Percentiles rank a stretch among this genome's conserved stretches.
phyloP scores from a whole-genome alignment of 64 coral and sea anemone genomes.

The Montipora efflorescens region DNA sequence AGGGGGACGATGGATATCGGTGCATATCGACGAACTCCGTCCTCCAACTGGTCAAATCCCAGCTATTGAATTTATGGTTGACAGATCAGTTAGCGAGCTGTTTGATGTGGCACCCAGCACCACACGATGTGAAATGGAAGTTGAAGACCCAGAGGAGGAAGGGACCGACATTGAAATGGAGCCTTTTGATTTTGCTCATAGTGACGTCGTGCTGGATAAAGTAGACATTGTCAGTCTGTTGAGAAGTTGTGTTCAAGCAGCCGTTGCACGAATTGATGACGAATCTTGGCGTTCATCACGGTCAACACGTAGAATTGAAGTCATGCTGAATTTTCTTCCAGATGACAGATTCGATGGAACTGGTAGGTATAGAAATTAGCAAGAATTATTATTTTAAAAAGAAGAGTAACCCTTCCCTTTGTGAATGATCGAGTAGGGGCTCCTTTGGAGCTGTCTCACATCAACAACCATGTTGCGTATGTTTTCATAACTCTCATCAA shows the following conservation, averaged over 20 bases:
- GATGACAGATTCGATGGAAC: constrained; percentile 29
- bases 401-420: not conserved
- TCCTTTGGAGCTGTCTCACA: too few species aligned
- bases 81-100: constrained; percentile 62
- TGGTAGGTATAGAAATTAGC: not conserved
- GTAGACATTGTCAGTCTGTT: constrained; percentile 55
- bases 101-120: constrained; percentile 59
- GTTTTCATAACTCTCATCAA: too few species aligned
- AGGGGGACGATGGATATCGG: constrained; percentile 53
- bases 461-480: too few species aligned
- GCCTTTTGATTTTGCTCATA: not conserved
- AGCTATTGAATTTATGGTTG: constrained; percentile 74
- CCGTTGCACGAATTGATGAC: constrained; percentile 78
- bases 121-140: constrained; percentile 42
- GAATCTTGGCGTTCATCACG: constrained; percentile 41
- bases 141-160: constrained; percentile 38
- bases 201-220: not conserved
- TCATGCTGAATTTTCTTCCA: constrained; percentile 75
- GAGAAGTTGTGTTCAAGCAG: constrained; percentile 78
- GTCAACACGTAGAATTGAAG: constrained; percentile 67
- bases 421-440: too few species aligned
- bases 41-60: constrained; percentile 65
- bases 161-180: not conserved
- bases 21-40: constrained; percentile 33
- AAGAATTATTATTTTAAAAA: too few species aligned